Evolutionary conservation across 2,113 vertebrate genomes (phyloP), one percentile per base, ranked within the genome.

Genomic region (Erythrocercus mccallii): DNA sequence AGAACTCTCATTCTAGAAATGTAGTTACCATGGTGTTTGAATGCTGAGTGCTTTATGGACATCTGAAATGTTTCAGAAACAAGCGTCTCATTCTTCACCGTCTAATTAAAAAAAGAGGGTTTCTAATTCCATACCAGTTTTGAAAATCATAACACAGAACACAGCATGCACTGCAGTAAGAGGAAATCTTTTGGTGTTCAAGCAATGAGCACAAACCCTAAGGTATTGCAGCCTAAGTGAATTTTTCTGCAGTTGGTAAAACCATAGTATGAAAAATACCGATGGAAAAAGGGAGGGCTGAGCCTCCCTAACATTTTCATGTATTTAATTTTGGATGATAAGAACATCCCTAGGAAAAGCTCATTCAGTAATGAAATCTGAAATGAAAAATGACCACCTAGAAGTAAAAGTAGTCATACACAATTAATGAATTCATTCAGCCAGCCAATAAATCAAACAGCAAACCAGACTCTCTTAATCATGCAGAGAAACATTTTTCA

Each of bases 341-440:
- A 88, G 92, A 90, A 93, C 78, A 90, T 56, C 79, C 68, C 38
- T 64, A 83, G 56, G 72, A 93, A 96, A 97, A 94, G 51, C 82
- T 95, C 82, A 88, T 83, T 74, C 76, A 78, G 88, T 68, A 96
- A 93, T 88, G 86, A 94, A 94, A 94, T 81, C 64, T 71, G 51
- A 81, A 90, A 77, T 94, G 69, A 96, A 94, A 96, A 96, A 97
- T 88, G 88, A 78, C 68, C 80, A 95, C 90, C 78, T 37, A 96
- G 88, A 94, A 94, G 90, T 87, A 91, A 93, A 94, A 97, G 94
- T 90, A 78, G 80, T 94, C 90, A 93, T 94, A 93, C 86, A 96
- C 82, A 97, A 95, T 96, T 96, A 96, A 95, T 96, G 64, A 95
- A 93, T 90, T 92, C 51, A 86, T 86, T 94, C 92, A 95, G 80